Evolutionary conservation across 2,113 vertebrate species (phyloP).

Genomic region (Gallinago jamesoni): DNA sequence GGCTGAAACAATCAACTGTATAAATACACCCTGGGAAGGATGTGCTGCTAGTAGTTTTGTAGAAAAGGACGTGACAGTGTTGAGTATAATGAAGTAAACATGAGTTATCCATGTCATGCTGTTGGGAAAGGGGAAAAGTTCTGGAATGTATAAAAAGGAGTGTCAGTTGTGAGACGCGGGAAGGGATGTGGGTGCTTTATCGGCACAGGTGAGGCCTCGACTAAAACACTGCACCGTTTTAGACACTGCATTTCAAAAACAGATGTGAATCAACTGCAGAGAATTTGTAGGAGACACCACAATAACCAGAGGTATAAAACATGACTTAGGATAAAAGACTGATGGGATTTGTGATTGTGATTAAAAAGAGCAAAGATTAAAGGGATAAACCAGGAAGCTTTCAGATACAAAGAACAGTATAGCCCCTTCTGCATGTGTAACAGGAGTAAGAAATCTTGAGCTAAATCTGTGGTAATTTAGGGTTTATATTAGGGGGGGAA

Average conservation of each 20-base stretch:
- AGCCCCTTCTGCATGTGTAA: neutral
- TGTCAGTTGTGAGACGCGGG: fast-evolving
- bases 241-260: neutral
- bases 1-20: neutral
- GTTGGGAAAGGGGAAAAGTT: neutral
- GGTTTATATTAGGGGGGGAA: neutral
- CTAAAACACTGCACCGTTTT: neutral
- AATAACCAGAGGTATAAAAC: neutral
- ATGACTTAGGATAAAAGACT: neutral
- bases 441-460: neutral
- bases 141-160: neutral
- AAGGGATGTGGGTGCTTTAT: neutral
- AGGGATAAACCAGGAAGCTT: neutral
- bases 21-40: neutral
- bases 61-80: neutral
- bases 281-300: neutral
- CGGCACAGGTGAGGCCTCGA: neutral
- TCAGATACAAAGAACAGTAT: neutral
- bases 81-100: neutral
- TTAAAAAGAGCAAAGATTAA: neutral
- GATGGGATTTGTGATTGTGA: neutral
- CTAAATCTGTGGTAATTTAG: neutral
- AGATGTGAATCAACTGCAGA: neutral
- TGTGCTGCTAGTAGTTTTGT: neutral
- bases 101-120: too few relatives aligned